Percentiles rank a stretch among this genome's conserved stretches.
Evolutionary conservation across 2,797 vertebrate genomes (phyloP).

Genomic region (Artibeus lituratus): DNA sequence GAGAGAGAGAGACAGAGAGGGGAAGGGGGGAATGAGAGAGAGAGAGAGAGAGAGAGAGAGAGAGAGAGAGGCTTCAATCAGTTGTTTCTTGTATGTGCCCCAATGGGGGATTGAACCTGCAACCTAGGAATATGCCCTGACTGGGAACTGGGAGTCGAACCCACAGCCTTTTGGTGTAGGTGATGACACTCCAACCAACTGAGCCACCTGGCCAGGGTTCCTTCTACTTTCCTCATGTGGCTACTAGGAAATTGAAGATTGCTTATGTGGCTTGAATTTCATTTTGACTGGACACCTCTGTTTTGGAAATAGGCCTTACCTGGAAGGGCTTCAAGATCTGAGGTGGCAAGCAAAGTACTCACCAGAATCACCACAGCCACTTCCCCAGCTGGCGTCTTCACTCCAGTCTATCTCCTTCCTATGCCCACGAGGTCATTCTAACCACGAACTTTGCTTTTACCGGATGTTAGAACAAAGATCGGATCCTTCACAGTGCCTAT

Average conservation of each 20-base stretch:
- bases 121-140: no score
- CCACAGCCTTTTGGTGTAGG: no score
- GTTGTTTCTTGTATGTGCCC: no score
- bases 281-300: background rate
- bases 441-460: background rate
- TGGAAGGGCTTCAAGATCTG: background rate
- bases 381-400: background rate
- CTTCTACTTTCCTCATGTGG: background rate
- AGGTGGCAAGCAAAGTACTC: background rate
- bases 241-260: background rate
- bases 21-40: no score
- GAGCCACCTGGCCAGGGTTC: no score
- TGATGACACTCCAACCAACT: no score
- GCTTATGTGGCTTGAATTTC: background rate
- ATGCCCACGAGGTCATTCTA: background rate
- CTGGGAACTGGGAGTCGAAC: no score
- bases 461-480: background rate
- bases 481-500: background rate
- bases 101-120: no score
- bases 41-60: no score
- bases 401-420: background rate
- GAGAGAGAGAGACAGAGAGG: no score
- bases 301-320: background rate
- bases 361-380: background rate
- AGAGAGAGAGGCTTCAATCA: no score